phyloP scores from a whole-genome alignment of 2,113 vertebrate genomes.

The Xyrauchen texanus region DNA sequence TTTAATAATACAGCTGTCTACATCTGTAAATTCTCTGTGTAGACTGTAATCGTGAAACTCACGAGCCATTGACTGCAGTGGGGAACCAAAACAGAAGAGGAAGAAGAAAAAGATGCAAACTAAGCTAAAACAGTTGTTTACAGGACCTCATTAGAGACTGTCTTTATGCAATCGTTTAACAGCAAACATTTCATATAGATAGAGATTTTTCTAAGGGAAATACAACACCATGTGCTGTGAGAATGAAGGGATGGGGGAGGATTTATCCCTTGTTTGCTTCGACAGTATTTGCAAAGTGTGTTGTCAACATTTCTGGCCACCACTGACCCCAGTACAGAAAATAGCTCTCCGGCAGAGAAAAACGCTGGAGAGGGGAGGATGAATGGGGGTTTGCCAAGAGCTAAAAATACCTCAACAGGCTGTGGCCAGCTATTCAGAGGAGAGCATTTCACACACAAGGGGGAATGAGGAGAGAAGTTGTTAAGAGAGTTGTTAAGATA shows the following conservation, averaged over 20 bases:
- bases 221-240: slow-evolving; percentile 8
- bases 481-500: slow-evolving; percentile 11
- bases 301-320: slow-evolving; percentile 36
- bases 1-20: background rate
- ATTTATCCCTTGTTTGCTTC: slow-evolving; percentile 36
- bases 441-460: slow-evolving; percentile 28
- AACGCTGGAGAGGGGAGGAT: slow-evolving; percentile 26
- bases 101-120: background rate
- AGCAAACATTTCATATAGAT: slow-evolving; percentile 41
- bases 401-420: slow-evolving; percentile 54
- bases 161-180: slow-evolving; percentile 19
- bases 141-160: background rate
- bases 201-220: slow-evolving; percentile 28
- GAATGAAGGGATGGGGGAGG: slow-evolving; percentile 7
- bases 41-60: background rate
- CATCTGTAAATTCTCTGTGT: background rate
- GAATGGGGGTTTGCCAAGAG: slow-evolving; percentile 40
- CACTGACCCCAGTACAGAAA: slow-evolving; percentile 50
- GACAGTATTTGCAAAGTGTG: slow-evolving; percentile 43
- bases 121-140: slow-evolving; percentile 28
- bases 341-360: slow-evolving; percentile 47
- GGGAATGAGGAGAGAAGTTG: slow-evolving; percentile 24
- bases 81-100: background rate
- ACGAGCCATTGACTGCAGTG: background rate
- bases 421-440: background rate